Conservation (phyloP, 37 sponge, comb jelly and placozoan species). For the Aphrocallistes beatrix region DNA sequence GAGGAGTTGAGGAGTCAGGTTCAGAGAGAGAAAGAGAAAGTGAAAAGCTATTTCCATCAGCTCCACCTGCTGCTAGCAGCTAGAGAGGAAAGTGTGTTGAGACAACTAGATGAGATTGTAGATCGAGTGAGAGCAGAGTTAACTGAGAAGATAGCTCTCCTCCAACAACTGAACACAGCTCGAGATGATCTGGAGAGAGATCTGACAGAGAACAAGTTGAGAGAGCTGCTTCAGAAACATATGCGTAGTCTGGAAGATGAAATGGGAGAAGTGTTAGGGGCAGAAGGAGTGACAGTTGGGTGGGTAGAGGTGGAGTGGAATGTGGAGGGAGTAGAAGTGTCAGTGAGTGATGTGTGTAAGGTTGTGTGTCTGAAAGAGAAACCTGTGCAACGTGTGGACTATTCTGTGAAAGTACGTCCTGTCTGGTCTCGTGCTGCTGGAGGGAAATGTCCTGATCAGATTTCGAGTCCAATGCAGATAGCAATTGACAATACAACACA, state of each 20-base stretch:
- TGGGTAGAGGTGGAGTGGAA: slow-evolving; percentile 13
- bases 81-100: not conserved
- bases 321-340: not conserved
- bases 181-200: not conserved
- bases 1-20: not conserved
- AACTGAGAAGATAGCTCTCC: not conserved
- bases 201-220: not conserved
- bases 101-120: not conserved
- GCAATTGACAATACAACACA: not conserved
- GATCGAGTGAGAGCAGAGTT: not conserved
- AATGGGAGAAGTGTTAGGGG: not conserved
- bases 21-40: not conserved
- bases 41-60: not conserved
- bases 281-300: not conserved
- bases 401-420: slow-evolving; percentile 4
- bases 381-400: not conserved
- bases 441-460: not conserved
- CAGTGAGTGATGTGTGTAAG: not conserved
- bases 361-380: slow-evolving; percentile 1
- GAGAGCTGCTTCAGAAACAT: not conserved
- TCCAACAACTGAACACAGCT: not conserved
- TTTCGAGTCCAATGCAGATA: not conserved
- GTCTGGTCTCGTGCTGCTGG: not conserved
- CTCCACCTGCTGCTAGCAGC: not conserved
- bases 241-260: not conserved